Evolutionary conservation across 2,113 vertebrate genomes (phyloP).

Genomic region (Nettapus auritus): DNA sequence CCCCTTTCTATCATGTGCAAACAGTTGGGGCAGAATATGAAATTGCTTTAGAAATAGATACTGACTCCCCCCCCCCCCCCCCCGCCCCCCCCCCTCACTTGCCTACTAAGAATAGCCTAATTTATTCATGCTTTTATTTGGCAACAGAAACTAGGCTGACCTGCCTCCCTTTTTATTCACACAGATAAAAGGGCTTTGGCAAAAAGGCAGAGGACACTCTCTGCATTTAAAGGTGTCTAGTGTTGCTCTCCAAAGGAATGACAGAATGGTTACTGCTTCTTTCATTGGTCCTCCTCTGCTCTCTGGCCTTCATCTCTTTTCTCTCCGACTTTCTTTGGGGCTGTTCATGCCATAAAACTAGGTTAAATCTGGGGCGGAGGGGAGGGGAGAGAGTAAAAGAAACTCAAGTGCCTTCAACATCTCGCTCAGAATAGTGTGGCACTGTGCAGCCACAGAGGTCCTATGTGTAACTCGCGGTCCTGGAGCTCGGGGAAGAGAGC

Average conservation of each 20-base stretch:
- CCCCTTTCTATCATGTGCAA: conserved; percentile 69
- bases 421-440: conserved; percentile 63
- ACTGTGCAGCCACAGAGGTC: conserved; percentile 61
- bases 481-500: conserved; percentile 28
- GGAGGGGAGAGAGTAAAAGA: conserved; percentile 63
- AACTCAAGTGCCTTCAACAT: conserved; percentile 70
- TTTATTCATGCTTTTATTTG: conserved; percentile 73
- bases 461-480: conserved; percentile 37
- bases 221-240: conserved; percentile 68
- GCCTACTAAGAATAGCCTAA: conserved; percentile 79
- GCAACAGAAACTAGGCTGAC: conserved; percentile 66
- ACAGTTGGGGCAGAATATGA: conserved; percentile 71
- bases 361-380: conserved; percentile 72
- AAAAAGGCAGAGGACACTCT: conserved; percentile 55
- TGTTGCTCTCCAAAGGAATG: conserved; percentile 72
- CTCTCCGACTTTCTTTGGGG: conserved; percentile 71
- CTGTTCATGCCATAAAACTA: conserved; percentile 74
- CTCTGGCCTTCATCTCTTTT: conserved; percentile 62
- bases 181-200: conserved; percentile 60
- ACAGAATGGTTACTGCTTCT: conserved; percentile 73
- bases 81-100: conserved; percentile 45
- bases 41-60: conserved; percentile 72
- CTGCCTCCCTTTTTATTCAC: conserved; percentile 65
- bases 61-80: conserved; percentile 29
- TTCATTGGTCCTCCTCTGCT: conserved; percentile 69